These are phyloP conservation scores for Scartelaos histophorus DNA, from an alignment of 2,113 vertebrate species.

Conservation along the genomic window DNA sequence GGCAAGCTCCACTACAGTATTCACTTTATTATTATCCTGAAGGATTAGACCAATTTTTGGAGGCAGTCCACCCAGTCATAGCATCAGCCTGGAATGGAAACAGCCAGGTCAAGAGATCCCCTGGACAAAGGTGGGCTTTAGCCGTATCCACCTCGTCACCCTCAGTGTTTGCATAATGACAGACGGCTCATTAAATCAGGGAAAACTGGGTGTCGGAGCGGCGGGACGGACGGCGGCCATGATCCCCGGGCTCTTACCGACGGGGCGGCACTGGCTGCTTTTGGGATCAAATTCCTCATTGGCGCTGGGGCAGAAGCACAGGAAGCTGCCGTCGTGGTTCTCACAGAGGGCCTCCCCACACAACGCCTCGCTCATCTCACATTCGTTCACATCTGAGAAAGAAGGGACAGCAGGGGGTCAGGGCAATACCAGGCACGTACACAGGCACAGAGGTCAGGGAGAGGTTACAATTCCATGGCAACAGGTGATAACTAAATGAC, in stretches of 20 bases:
- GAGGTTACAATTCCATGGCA: background rate
- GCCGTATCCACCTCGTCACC: slow-evolving; percentile 60
- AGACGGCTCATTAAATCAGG: slow-evolving; percentile 72
- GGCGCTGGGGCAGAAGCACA: slow-evolving; percentile 82
- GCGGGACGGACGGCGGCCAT: slow-evolving; percentile 54
- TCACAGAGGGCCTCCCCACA: slow-evolving; percentile 80
- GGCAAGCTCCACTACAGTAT: slow-evolving; percentile 41
- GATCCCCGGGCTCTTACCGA: slow-evolving; percentile 69
- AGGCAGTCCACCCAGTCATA: slow-evolving; percentile 45
- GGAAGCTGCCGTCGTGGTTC: slow-evolving; percentile 82
- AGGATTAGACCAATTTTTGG: slow-evolving; percentile 52
- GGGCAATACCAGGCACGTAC: slow-evolving; percentile 27
- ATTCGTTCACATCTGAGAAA: slow-evolving; percentile 78
- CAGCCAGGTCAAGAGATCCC: slow-evolving; percentile 51
- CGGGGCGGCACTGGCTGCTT: slow-evolving; percentile 73
- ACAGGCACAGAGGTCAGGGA: slow-evolving; percentile 12
- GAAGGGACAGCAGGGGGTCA: slow-evolving; percentile 41
- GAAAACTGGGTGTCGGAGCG: slow-evolving; percentile 63
- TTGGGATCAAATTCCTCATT: slow-evolving; percentile 81
- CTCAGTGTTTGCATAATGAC: slow-evolving; percentile 69
- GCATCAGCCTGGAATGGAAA: slow-evolving; percentile 44
- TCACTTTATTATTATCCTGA: slow-evolving; percentile 47
- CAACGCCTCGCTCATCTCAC: slow-evolving; percentile 74
- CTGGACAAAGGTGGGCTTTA: slow-evolving; percentile 38
- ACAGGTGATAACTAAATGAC: background rate